A percentile compares a stretch with the other conserved stretches of the same genome.
These are phyloP conservation scores for Pyxicephalus adspersus DNA, from an alignment of 2,113 vertebrate species.

Conservation along the genomic window DNA sequence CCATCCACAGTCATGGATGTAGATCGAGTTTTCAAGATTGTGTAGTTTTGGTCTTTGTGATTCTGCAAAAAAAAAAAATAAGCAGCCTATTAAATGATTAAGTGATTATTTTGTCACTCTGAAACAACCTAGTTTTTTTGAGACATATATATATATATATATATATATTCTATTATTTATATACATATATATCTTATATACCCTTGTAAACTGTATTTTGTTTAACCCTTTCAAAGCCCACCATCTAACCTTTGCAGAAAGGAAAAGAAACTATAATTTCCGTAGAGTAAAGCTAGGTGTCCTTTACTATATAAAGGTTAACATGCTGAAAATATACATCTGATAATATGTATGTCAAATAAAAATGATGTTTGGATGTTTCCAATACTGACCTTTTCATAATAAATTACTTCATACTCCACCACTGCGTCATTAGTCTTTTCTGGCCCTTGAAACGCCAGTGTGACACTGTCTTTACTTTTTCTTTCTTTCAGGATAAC, in stretches of 20 bases:
- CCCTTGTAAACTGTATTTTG: too few relatives aligned
- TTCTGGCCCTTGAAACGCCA: slow-evolving; percentile 80
- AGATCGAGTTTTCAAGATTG: slow-evolving; percentile 78
- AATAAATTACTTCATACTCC: slow-evolving; percentile 84
- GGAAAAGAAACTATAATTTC: too few relatives aligned
- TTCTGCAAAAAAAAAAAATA: slow-evolving; percentile 67
- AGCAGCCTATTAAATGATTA: background rate
- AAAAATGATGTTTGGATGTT: background rate
- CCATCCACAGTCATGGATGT: slow-evolving; percentile 83
- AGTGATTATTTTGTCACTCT: too few relatives aligned
- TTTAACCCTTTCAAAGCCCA: too few relatives aligned
- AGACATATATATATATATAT: background rate
- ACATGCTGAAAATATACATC: background rate
- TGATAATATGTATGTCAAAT: background rate
- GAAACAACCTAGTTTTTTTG: background rate
- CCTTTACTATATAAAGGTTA: too few relatives aligned
- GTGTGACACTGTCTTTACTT: slow-evolving; percentile 82
- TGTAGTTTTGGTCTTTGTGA: slow-evolving; percentile 83
- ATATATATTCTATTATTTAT: too few relatives aligned
- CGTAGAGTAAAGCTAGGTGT: too few relatives aligned
- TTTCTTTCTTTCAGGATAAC: slow-evolving; percentile 80
- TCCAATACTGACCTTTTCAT: slow-evolving; percentile 76
- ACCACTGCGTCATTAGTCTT: slow-evolving; percentile 73
- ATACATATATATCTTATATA: too few relatives aligned
- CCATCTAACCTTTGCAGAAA: too few relatives aligned